phyloP scores from a whole-genome alignment of 2,113 vertebrate species.

The Platycercus adscitus region DNA sequence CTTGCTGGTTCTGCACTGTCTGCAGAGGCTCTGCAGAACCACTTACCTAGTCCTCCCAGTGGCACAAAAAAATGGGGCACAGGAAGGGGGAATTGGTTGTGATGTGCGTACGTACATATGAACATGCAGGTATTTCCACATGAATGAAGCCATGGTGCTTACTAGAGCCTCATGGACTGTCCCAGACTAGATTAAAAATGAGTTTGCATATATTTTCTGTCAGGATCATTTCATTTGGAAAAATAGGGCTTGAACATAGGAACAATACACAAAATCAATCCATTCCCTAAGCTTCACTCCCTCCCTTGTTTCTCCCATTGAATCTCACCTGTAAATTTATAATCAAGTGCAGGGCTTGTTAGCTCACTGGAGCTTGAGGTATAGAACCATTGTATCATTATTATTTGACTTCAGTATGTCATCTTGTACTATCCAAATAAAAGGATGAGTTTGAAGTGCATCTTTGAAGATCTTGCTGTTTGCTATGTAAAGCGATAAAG shows the following conservation, averaged over 20 bases:
- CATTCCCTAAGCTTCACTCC: neutral
- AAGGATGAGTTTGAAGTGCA: neutral
- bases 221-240: neutral
- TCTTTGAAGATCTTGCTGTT: neutral
- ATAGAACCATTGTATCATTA: neutral
- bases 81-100: slow-evolving; percentile 5
- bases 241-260: neutral
- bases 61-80: neutral
- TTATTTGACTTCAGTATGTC: neutral
- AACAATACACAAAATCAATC: neutral
- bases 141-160: neutral
- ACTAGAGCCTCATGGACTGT: neutral
- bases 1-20: neutral
- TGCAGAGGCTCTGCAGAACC: neutral
- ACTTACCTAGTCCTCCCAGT: neutral
- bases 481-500: fast-evolving
- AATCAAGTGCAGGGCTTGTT: neutral
- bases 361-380: neutral
- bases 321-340: neutral
- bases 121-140: slow-evolving; percentile 6
- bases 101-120: neutral
- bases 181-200: slow-evolving; percentile 36
- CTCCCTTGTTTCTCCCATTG: neutral
- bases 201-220: slow-evolving; percentile 31
- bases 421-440: neutral